phyloP scores from a whole-genome alignment of 2,888 invertebrate species.

The Spisula solida region DNA sequence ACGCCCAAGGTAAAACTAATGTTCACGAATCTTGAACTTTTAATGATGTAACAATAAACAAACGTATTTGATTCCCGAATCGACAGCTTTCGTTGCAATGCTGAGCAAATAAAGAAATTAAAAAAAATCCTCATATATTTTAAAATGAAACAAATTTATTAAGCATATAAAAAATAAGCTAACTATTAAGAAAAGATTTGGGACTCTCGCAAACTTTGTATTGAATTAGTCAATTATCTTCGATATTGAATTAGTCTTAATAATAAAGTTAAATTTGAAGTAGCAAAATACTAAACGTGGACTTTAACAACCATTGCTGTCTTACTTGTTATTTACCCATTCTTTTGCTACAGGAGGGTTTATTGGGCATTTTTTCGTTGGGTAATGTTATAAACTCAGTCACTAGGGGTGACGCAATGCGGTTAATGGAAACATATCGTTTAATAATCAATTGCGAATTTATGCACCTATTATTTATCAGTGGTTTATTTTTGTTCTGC shows the following conservation, averaged over 20 bases:
- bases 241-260: too few relatives aligned
- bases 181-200: too few relatives aligned
- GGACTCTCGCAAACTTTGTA: too few relatives aligned
- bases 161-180: neutral
- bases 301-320: too few relatives aligned
- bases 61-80: neutral
- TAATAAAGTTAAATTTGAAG: too few relatives aligned
- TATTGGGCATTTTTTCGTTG: neutral
- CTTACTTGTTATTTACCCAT: too few relatives aligned
- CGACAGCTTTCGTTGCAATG: neutral
- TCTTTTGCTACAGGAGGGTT: neutral
- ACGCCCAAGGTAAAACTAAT: slow-evolving; percentile 58
- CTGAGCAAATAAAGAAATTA: neutral
- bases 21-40: neutral
- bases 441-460: neutral
- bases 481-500: neutral
- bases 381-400: neutral
- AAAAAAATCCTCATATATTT: neutral
- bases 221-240: too few relatives aligned
- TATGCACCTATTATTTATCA: neutral
- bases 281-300: too few relatives aligned
- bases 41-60: neutral
- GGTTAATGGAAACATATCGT: neutral
- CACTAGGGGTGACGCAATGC: neutral
- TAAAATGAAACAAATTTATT: too few relatives aligned